Percentiles rank a stretch among this genome's conserved stretches.
Conservation (phyloP, 2,113 vertebrate genomes). For the Lophura nycthemera region DNA sequence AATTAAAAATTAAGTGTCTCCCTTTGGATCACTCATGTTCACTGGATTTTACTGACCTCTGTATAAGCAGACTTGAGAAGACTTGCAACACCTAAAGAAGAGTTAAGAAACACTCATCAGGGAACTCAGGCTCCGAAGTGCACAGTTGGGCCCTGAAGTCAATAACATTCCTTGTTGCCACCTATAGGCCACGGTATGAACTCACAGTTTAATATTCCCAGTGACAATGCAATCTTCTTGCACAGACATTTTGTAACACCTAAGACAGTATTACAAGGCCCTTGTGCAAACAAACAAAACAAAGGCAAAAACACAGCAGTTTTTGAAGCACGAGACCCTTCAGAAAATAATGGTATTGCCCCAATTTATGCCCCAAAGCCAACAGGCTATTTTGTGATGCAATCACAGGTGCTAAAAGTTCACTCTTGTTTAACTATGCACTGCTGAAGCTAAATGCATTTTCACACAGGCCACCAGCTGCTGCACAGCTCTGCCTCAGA, state of each 20-base stretch:
- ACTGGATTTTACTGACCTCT: neutral
- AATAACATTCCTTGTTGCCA: neutral
- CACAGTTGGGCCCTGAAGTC: rapidly evolving
- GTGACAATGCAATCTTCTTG: rapidly evolving
- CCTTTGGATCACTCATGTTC: neutral
- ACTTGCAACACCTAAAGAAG: neutral
- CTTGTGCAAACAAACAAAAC: no score
- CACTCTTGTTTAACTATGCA: neutral
- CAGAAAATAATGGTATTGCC: neutral
- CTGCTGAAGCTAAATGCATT: neutral
- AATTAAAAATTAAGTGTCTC: neutral
- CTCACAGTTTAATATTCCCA: rapidly evolving
- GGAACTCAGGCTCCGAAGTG: neutral
- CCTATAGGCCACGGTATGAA: neutral
- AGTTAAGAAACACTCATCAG: neutral
- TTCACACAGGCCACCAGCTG: neutral
- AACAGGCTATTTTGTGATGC: neutral
- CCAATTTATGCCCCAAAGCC: neutral
- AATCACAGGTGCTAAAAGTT: neutral
- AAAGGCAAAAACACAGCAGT: neutral
- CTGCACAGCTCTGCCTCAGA: neutral
- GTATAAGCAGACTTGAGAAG: neutral
- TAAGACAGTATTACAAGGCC: neutral
- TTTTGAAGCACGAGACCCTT: neutral
- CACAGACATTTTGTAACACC: neutral